Percentiles rank a stretch among this genome's conserved stretches.
Conservation (phyloP, 2,888 invertebrate genomes). For the Amblyjoppa fuscipennis region DNA sequence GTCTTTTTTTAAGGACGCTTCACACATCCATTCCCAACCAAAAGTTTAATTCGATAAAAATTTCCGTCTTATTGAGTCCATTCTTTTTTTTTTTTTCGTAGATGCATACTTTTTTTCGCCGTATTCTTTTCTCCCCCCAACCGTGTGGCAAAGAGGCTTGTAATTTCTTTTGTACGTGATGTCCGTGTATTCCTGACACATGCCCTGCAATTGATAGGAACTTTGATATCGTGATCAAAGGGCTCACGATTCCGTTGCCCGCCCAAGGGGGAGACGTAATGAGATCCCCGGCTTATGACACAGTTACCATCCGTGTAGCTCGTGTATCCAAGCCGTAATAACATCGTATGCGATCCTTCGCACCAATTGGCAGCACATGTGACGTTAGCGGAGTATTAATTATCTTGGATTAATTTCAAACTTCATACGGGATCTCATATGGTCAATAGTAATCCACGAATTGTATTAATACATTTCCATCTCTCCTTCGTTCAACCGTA, state of each 20-base stretch:
- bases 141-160: neutral
- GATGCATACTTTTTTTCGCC: neutral
- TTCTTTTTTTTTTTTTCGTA: neutral
- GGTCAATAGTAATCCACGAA: neutral
- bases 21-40: too few relatives aligned
- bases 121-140: too few relatives aligned
- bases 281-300: constrained; percentile 20
- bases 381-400: neutral
- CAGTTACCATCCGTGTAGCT: neutral
- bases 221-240: constrained; percentile 37
- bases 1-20: neutral
- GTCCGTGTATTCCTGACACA: neutral
- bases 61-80: too few relatives aligned
- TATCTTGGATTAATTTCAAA: neutral
- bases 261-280: constrained; percentile 20
- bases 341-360: neutral
- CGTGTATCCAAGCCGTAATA: constrained; percentile 12
- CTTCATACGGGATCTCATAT: neutral
- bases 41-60: too few relatives aligned
- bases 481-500: neutral
- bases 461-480: neutral
- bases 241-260: constrained; percentile 23
- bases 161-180: neutral
- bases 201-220: neutral
- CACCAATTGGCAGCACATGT: neutral